phyloP scores from a whole-genome alignment of 2,113 vertebrate species.

The Ahaetulla prasina region DNA sequence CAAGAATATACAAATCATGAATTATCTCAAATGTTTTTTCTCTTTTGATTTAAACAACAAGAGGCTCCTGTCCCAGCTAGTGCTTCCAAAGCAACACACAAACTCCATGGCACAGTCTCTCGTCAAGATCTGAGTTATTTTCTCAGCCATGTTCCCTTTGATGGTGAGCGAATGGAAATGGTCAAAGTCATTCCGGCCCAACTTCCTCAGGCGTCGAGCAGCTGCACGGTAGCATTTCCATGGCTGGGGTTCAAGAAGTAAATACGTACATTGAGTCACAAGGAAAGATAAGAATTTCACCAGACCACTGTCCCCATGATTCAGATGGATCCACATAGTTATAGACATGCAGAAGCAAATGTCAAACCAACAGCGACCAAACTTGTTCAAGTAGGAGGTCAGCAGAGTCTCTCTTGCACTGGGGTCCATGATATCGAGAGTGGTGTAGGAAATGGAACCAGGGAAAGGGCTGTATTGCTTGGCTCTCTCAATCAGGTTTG shows the following conservation, averaged over 20 bases:
- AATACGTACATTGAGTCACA: constrained; percentile 72
- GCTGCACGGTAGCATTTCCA: constrained; percentile 93
- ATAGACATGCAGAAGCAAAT: constrained; percentile 85
- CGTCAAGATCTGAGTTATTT: constrained; percentile 76
- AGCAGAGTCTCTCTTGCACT: constrained; percentile 56
- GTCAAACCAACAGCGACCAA: constrained; percentile 75
- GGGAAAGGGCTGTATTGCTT: constrained; percentile 77
- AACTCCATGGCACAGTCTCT: constrained; percentile 79
- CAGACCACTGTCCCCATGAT: constrained; percentile 83
- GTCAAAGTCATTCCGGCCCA: constrained; percentile 83
- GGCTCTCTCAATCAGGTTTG: constrained; percentile 76
- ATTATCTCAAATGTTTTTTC: not conserved
- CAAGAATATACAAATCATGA: not conserved
- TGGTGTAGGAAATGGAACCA: constrained; percentile 74
- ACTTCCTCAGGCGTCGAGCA: constrained; percentile 82
- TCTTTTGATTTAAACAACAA: constrained; percentile 75
- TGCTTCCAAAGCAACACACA: constrained; percentile 81
- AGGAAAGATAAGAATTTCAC: constrained; percentile 75
- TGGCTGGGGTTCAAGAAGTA: constrained; percentile 89
- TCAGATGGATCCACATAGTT: constrained; percentile 96
- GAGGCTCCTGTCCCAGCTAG: constrained; percentile 83
- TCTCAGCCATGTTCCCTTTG: constrained; percentile 73
- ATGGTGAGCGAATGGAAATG: constrained; percentile 82
- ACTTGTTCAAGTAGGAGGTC: constrained; percentile 68
- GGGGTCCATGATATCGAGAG: constrained; percentile 80